phyloP scores from a whole-genome alignment of 2,113 vertebrate species.

The Syngnathus floridae region DNA sequence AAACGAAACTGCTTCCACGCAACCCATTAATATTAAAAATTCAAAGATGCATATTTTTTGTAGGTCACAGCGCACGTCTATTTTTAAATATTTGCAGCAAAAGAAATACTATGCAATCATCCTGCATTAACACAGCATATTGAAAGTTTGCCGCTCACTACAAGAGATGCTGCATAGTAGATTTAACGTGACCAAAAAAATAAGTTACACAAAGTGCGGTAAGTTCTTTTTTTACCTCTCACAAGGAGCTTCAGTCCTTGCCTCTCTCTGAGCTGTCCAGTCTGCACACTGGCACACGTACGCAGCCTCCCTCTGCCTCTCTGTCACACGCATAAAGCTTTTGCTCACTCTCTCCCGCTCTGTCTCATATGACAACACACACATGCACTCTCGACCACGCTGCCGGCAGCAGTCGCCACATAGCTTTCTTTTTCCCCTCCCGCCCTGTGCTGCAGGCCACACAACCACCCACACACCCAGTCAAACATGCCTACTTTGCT shows the following conservation, averaged over 20 bases:
- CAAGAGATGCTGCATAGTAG: background rate
- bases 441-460: conserved; percentile 15
- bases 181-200: background rate
- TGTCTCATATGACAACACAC: conserved; percentile 21
- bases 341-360: conserved; percentile 34
- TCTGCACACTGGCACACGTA: conserved; percentile 41
- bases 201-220: background rate
- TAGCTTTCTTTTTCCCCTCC: conserved; percentile 15
- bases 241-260: conserved; percentile 55
- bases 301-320: conserved; percentile 24
- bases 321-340: conserved; percentile 16
- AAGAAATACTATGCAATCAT: conserved; percentile 39
- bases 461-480: conserved; percentile 7
- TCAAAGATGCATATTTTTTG: conserved; percentile 33
- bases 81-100: conserved; percentile 14
- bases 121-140: conserved; percentile 30
- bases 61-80: conserved; percentile 41
- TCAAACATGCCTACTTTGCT: conserved; percentile 13
- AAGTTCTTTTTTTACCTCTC: conserved; percentile 57
- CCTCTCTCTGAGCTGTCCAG: conserved; percentile 51
- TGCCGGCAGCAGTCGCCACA: conserved; percentile 39
- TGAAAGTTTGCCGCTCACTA: conserved; percentile 1
- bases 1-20: conserved; percentile 21
- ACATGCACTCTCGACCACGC: conserved; percentile 23
- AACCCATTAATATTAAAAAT: conserved; percentile 39